Base-by-base conservation (phyloP, 1,140 invertebrate genomes). In the Drosophila trapezifrons region DNA sequence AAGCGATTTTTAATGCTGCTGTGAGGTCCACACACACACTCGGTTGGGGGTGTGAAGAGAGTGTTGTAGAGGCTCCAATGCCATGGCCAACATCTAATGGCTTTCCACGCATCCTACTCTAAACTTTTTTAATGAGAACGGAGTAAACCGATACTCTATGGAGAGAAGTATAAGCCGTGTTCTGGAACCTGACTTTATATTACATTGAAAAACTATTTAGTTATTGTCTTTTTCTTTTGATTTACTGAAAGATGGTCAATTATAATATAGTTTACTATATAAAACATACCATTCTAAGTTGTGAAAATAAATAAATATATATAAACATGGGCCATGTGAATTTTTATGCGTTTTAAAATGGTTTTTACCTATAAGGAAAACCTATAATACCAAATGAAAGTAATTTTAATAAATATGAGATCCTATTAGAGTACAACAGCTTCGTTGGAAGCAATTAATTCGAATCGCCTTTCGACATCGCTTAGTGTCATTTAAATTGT, bases 1-100 rank as follows among this genome's bases (percentile, higher is more conserved):
- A 86, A 86, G 76, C 83, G 83, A 86, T 86, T 86, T 86, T 86
- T 83, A 86, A 86, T 87, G 84, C 83, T 87, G 83, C 83, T 58
- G 15, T 20, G 52, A 58, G 43, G 58, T 87, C 81, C 72, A 52
- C 80, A 78, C 62, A 64, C 69, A 51, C 43, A 54, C n/a, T 1
- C 51, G 18, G 13, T 25, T 20, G 42, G 25, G 58, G 35, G 47
- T 63, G 17, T 27, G 25, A 9, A 25, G 18, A 5, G 20, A 42
- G 18, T 40, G 22, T 29, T 10, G 42, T 29, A 18, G 45, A 15
- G 32, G 52, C 35, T 56, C 47, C 73, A 82, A 67, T 80, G 76
- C 71, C 72, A 72, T 45, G 64, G 70, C 60, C 72, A 76, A 56
- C 81, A 76, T 82, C 78, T 87, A 86, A 87, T 86, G 83, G 71